phyloP scores from a whole-genome alignment of 2,888 invertebrate species.

The Cenopis cana region DNA sequence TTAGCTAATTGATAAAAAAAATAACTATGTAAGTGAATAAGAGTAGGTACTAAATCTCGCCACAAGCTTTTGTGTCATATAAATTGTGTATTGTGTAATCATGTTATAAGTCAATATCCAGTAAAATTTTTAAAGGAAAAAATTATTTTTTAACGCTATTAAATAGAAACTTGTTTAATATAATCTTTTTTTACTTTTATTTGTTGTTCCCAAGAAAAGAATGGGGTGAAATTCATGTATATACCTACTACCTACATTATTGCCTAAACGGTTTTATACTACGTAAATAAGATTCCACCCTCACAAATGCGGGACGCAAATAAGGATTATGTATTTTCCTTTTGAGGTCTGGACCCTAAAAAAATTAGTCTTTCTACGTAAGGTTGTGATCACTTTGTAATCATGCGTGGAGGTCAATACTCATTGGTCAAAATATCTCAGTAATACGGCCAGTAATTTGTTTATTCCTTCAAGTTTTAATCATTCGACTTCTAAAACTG shows the following conservation, averaged over 20 bases:
- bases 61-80: no score
- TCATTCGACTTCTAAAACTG: constrained; percentile 59
- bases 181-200: background rate
- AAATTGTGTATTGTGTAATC: no score
- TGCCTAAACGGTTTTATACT: background rate
- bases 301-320: background rate
- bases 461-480: constrained; percentile 58
- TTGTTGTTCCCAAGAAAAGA: background rate
- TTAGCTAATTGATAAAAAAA: no score
- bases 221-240: background rate
- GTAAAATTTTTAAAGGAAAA: no score
- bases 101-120: no score
- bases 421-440: background rate
- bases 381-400: background rate
- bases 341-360: no score
- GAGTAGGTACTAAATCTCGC: no score
- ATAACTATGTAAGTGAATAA: no score
- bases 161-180: no score
- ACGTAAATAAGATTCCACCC: background rate
- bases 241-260: background rate
- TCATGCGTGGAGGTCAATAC: background rate
- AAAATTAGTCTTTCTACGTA: background rate
- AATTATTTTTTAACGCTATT: no score
- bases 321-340: no score
- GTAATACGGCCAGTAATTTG: constrained; percentile 39